Evolutionary conservation across 1,140 invertebrate species (phyloP).

Genomic region (Apis cerana): DNA sequence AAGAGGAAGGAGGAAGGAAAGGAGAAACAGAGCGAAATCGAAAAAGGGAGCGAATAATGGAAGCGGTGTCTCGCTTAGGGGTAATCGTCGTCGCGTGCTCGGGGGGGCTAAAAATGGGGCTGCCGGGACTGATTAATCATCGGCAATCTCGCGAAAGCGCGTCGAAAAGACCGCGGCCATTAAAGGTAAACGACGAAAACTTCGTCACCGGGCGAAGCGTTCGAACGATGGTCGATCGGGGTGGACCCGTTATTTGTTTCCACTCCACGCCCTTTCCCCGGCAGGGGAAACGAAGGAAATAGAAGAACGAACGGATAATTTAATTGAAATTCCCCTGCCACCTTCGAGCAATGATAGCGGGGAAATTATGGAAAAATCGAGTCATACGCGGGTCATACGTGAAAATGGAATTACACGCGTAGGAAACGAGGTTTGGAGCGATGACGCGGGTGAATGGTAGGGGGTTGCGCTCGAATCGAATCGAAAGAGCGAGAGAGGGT

Average conservation of each 20-base stretch:
- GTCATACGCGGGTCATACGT: constrained; percentile 71
- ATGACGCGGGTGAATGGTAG: constrained; percentile 73
- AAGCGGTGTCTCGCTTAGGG: constrained; percentile 53
- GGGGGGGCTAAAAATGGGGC: constrained; percentile 71
- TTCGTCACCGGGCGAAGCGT: constrained; percentile 66
- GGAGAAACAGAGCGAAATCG: not conserved
- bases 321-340: constrained; percentile 74
- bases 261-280: constrained; percentile 15
- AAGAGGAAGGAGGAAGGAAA: not conserved
- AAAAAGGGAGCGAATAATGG: constrained; percentile 35
- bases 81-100: constrained; percentile 61
- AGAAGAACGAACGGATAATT: constrained; percentile 67
- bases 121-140: constrained; percentile 75
- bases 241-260: constrained; percentile 40
- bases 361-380: constrained; percentile 78
- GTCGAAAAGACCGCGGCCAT: constrained; percentile 71
- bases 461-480: constrained; percentile 26
- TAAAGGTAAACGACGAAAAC: constrained; percentile 72
- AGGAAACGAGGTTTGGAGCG: constrained; percentile 72
- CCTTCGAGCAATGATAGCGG: constrained; percentile 26
- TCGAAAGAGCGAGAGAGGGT: not conserved
- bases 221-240: constrained; percentile 24
- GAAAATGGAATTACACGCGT: constrained; percentile 77
- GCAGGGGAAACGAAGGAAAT: constrained; percentile 14
- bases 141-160: constrained; percentile 73